Conservation (phyloP, 2,113 vertebrate species). For the Nycticorax nycticorax region DNA sequence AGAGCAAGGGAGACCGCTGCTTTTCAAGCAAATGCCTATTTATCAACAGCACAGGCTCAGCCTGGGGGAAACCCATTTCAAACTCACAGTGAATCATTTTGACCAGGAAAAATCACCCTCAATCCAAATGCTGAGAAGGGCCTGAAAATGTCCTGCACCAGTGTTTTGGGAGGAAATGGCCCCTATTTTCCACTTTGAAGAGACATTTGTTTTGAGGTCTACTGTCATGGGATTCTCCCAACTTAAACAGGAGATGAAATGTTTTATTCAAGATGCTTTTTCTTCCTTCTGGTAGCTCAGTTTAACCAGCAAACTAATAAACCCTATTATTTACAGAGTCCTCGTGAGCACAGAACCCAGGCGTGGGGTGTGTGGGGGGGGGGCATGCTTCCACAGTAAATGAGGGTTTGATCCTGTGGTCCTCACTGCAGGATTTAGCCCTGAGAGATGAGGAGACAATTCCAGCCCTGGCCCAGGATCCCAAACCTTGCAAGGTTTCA, state of each 20-base stretch:
- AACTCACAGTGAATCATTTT: background rate
- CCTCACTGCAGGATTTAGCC: background rate
- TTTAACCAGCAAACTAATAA: conserved; percentile 30
- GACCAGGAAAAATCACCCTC: background rate
- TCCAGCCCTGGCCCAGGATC: background rate
- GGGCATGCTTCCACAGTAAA: background rate
- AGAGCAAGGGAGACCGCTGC: background rate
- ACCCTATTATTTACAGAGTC: conserved; percentile 38
- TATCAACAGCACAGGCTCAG: background rate
- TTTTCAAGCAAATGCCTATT: background rate
- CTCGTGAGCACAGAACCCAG: background rate
- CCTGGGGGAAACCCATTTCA: background rate
- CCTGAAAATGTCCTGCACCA: background rate
- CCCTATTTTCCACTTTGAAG: background rate
- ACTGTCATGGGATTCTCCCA: background rate
- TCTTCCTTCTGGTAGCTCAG: conserved; percentile 25
- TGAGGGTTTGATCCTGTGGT: background rate
- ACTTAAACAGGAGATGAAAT: conserved; percentile 30
- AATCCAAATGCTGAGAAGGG: background rate
- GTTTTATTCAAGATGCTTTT: conserved; percentile 41
- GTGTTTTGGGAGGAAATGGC: background rate
- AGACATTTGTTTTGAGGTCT: conserved; percentile 18
- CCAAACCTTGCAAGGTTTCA: background rate
- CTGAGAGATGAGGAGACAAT: background rate
- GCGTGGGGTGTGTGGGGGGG: background rate